These are phyloP conservation scores for Eubucco bourcierii DNA, from an alignment of 2,113 vertebrate species.

Conservation along the genomic window DNA sequence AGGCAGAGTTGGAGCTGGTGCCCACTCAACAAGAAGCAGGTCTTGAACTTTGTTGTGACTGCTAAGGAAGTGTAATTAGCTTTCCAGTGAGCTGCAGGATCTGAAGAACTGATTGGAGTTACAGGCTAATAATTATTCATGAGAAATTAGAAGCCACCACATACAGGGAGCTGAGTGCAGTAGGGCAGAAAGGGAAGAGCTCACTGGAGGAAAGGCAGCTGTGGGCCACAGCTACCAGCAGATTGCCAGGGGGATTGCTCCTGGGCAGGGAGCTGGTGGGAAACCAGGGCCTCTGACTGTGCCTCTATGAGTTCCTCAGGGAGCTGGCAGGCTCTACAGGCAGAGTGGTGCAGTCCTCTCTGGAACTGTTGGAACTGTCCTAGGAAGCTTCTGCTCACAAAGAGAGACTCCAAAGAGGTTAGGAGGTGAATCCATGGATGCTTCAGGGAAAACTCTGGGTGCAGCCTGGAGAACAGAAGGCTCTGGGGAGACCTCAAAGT, in stretches of 20 bases:
- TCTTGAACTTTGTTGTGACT: conserved; percentile 52
- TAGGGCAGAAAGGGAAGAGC: neutral
- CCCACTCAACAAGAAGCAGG: conserved; percentile 37
- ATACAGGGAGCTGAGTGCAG: neutral
- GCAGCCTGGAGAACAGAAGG: no score
- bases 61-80: conserved; percentile 55
- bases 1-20: neutral
- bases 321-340: neutral
- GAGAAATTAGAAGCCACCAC: conserved; percentile 44
- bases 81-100: conserved; percentile 64
- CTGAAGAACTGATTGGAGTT: conserved; percentile 51
- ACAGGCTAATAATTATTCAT: conserved; percentile 58
- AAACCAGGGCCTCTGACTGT: rapidly evolving
- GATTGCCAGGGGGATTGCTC: neutral
- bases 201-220: neutral
- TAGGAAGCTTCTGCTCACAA: neutral
- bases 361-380: neutral
- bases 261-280: neutral
- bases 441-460: neutral
- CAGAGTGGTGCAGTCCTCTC: neutral
- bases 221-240: neutral
- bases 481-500: no score
- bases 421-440: neutral
- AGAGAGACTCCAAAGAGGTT: neutral
- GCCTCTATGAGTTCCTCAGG: neutral